These are phyloP conservation scores for Mizuhopecten yessoensis DNA, from an alignment of 1,140 invertebrate genomes.

Conservation along the genomic window DNA sequence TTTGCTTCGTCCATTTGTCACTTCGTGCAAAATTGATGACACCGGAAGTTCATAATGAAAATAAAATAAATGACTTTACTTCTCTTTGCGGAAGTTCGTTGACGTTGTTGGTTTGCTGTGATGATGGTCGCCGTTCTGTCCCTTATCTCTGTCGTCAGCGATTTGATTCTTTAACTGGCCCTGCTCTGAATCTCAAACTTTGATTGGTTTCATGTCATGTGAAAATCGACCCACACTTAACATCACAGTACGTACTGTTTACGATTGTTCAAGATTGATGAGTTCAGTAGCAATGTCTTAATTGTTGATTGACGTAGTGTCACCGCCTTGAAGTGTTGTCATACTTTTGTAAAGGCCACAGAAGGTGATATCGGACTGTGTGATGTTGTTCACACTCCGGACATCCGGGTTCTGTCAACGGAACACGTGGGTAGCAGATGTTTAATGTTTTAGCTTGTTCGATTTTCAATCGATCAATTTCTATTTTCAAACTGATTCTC, in stretches of 20 bases:
- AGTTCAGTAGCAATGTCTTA: neutral
- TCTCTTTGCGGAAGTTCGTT: slow-evolving; percentile 23
- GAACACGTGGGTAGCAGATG: slow-evolving; percentile 20
- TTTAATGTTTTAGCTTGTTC: neutral
- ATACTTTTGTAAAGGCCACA: neutral
- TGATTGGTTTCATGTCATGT: neutral
- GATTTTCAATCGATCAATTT: slow-evolving; percentile 19
- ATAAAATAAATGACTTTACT: slow-evolving; percentile 27
- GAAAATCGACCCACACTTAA: neutral
- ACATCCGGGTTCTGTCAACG: slow-evolving; percentile 6
- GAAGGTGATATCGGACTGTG: neutral
- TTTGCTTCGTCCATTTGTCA: neutral
- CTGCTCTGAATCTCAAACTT: neutral
- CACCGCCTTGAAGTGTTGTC: neutral
- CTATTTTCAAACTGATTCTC: neutral
- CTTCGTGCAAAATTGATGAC: slow-evolving; percentile 29
- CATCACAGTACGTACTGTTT: neutral
- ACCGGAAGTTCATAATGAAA: neutral
- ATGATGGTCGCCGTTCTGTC: neutral
- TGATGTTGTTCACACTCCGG: neutral
- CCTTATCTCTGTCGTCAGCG: neutral
- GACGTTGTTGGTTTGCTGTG: neutral
- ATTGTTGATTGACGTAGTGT: neutral
- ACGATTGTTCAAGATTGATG: neutral
- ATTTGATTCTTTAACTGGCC: neutral